Percentiles rank a stretch among this genome's conserved stretches.
Evolutionary conservation across 2,113 vertebrate species (phyloP).

Genomic region (Etheostoma cragini): DNA sequence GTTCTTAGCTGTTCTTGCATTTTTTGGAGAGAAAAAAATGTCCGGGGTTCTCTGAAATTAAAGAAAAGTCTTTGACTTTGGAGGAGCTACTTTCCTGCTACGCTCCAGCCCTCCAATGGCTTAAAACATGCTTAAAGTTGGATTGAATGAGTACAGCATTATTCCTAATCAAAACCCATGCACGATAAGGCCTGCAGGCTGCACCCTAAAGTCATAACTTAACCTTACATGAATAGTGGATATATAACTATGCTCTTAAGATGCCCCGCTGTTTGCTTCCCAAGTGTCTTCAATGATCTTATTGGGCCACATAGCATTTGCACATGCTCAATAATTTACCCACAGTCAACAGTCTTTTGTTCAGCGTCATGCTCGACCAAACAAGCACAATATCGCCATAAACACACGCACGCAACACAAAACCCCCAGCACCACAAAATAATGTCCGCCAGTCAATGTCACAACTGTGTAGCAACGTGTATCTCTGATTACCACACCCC

Average conservation of each 20-base stretch:
- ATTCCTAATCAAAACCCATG: neutral
- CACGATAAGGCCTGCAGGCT: neutral
- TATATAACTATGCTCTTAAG: constrained; percentile 1
- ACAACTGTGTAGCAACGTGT: constrained; percentile 1
- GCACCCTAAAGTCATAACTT: neutral
- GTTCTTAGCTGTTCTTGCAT: neutral
- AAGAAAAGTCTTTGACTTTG: neutral
- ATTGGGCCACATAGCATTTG: constrained; percentile 49
- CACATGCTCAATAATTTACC: constrained; percentile 69
- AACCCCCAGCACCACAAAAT: constrained; percentile 34
- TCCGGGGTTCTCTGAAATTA: neutral
- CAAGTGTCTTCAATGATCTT: constrained; percentile 32
- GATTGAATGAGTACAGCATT: neutral
- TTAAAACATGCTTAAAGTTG: neutral
- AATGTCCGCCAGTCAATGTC: constrained; percentile 2
- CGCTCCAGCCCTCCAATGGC: neutral
- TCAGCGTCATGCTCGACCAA: constrained; percentile 40
- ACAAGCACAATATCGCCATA: constrained; percentile 40
- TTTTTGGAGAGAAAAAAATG: neutral
- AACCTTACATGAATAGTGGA: neutral
- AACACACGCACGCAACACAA: constrained; percentile 43
- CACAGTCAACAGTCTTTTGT: constrained; percentile 62
- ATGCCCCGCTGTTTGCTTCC: constrained; percentile 12
- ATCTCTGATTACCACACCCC: neutral
- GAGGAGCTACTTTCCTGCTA: neutral